Conservation (phyloP, 2,888 invertebrate genomes). For the Orchesella flavescens region DNA sequence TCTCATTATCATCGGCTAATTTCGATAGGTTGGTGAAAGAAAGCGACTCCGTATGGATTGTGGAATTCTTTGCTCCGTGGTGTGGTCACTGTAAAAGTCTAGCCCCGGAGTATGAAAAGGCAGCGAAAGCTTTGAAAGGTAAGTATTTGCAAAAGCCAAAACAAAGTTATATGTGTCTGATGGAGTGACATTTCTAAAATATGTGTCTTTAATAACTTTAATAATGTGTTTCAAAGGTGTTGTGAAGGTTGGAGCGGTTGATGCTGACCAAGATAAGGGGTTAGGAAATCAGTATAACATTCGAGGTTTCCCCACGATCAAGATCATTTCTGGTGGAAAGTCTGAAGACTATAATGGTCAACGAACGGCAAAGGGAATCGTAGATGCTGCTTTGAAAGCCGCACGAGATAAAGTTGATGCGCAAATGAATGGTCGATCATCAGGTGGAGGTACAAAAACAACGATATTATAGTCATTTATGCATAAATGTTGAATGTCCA, state of each 20-base stretch:
- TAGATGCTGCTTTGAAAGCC: conserved; percentile 88
- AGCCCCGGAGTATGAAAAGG: conserved; percentile 94
- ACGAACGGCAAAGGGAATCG: conserved; percentile 88
- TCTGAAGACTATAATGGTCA: conserved; percentile 89
- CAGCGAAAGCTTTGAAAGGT: conserved; percentile 93
- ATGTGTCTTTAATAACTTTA: too few relatives aligned
- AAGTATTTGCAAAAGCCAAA: conserved; percentile 38
- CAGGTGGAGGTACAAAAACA: neutral
- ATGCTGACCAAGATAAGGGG: conserved; percentile 91
- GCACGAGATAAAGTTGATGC: conserved; percentile 83
- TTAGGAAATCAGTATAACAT: conserved; percentile 87
- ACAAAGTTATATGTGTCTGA: too few relatives aligned
- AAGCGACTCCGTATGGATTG: conserved; percentile 92
- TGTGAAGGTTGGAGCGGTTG: conserved; percentile 93
- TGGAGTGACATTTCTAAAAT: too few relatives aligned
- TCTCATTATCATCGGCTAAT: conserved; percentile 89
- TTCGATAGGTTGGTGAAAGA: conserved; percentile 88
- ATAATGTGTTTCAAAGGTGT: too few relatives aligned
- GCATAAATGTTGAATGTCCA: too few relatives aligned
- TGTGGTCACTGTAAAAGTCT: conserved; percentile 93
- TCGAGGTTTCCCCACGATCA: conserved; percentile 95
- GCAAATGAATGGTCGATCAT: conserved; percentile 79
- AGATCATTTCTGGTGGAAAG: conserved; percentile 91
- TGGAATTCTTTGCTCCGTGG: conserved; percentile 97
- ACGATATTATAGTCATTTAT: too few relatives aligned